phyloP scores from a whole-genome alignment of 2,888 invertebrate species.

The Eurytoma californica region DNA sequence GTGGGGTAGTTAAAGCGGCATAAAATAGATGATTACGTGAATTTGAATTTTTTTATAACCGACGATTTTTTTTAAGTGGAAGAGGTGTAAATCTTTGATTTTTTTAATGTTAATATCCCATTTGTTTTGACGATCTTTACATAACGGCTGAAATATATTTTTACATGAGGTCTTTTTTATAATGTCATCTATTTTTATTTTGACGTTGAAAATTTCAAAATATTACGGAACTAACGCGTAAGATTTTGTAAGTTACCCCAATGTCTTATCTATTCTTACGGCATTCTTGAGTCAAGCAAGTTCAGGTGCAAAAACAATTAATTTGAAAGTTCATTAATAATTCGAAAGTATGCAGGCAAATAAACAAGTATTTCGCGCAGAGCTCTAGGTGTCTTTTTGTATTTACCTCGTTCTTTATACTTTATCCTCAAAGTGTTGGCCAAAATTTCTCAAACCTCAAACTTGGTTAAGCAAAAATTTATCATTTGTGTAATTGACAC shows the following conservation, averaged over 20 bases:
- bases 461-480: not conserved
- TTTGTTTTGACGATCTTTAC: constrained; percentile 12
- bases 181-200: constrained; percentile 39
- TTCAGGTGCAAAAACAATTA: constrained; percentile 1
- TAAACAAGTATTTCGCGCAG: constrained; percentile 1
- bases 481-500: no score
- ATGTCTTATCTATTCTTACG: not conserved
- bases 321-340: constrained; percentile 35
- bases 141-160: not conserved
- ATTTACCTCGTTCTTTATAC: not conserved
- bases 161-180: not conserved
- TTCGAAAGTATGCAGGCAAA: constrained; percentile 12
- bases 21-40: no score
- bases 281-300: not conserved
- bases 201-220: constrained; percentile 17
- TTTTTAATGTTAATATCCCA: not conserved
- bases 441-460: constrained; percentile 1
- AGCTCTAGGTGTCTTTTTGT: not conserved
- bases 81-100: not conserved
- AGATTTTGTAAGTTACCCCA: not conserved
- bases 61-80: not conserved
- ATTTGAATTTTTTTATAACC: no score
- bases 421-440: no score
- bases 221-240: not conserved
- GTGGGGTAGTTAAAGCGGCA: no score